A percentile compares a stretch with the other conserved stretches of the same genome.
These are phyloP conservation scores for Luperina nickerlii DNA, from an alignment of 2,888 invertebrate species.

Conservation along the genomic window DNA sequence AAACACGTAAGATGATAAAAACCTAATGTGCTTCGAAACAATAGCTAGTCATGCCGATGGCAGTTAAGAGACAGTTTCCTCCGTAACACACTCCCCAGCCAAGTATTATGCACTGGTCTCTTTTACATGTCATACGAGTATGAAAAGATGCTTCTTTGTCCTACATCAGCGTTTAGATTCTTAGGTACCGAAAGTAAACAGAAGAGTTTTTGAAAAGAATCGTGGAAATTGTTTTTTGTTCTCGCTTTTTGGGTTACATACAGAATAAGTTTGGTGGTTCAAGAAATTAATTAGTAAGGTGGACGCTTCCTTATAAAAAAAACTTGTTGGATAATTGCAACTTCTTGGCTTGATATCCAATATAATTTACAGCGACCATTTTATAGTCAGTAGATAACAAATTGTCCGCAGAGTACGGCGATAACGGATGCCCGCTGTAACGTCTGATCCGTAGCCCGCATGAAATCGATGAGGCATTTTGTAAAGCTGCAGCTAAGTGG, in stretches of 20 bases:
- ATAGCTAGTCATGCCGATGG: constrained; percentile 51
- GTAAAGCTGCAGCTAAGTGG: constrained; percentile 18
- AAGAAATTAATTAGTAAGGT: background rate
- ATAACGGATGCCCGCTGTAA: background rate
- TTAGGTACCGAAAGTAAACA: constrained; percentile 30
- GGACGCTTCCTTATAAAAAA: background rate
- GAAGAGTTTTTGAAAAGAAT: constrained; percentile 2
- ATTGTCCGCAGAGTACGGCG: background rate
- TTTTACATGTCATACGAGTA: constrained; percentile 55
- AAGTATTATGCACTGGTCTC: constrained; percentile 59
- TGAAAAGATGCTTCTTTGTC: constrained; percentile 64
- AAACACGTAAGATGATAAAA: constrained; percentile 34
- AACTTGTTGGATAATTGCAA: background rate
- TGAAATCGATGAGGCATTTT: constrained; percentile 40
- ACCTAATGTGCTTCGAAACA: constrained; percentile 47
- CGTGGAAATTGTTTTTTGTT: background rate
- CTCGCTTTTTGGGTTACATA: background rate
- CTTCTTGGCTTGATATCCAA: background rate
- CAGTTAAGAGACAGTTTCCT: constrained; percentile 69
- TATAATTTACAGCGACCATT: background rate
- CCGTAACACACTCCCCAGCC: constrained; percentile 61
- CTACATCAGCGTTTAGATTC: constrained; percentile 55
- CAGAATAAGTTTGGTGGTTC: background rate
- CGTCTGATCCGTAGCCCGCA: constrained; percentile 7
- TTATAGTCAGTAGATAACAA: background rate